phyloP scores from a whole-genome alignment of 2,888 invertebrate genomes.

The Drosophila kambysellisi region DNA sequence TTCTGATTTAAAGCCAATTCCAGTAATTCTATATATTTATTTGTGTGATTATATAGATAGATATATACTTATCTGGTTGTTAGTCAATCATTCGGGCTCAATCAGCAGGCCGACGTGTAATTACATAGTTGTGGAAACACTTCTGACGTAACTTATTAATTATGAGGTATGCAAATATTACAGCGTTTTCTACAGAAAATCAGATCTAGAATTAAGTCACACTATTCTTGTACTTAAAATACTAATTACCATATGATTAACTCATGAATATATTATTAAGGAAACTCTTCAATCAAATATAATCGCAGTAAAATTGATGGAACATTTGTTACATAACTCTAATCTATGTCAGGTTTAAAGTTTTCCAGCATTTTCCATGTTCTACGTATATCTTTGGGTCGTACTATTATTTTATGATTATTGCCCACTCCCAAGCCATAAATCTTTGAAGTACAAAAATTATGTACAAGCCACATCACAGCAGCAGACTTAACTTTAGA shows the following conservation, averaged over 20 bases:
- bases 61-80: background rate
- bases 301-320: background rate
- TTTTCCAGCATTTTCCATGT: background rate
- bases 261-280: background rate
- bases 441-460: constrained; percentile 35
- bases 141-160: background rate
- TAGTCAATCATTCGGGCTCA: background rate
- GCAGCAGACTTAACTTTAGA: constrained; percentile 10
- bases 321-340: background rate
- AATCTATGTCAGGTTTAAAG: background rate
- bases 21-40: constrained; percentile 6
- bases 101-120: background rate
- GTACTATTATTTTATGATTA: constrained; percentile 67
- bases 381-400: constrained; percentile 11
- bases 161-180: background rate
- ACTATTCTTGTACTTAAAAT: no score
- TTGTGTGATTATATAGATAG: background rate
- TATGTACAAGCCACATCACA: constrained; percentile 12
- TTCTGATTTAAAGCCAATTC: background rate
- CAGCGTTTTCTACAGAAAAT: background rate
- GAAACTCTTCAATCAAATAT: background rate
- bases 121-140: background rate
- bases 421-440: constrained; percentile 44
- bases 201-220: background rate
- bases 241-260: background rate